Percentiles rank a stretch among this genome's conserved stretches.
Conservation (phyloP, 2,888 invertebrate genomes). For the Malthinus flaveolus region DNA sequence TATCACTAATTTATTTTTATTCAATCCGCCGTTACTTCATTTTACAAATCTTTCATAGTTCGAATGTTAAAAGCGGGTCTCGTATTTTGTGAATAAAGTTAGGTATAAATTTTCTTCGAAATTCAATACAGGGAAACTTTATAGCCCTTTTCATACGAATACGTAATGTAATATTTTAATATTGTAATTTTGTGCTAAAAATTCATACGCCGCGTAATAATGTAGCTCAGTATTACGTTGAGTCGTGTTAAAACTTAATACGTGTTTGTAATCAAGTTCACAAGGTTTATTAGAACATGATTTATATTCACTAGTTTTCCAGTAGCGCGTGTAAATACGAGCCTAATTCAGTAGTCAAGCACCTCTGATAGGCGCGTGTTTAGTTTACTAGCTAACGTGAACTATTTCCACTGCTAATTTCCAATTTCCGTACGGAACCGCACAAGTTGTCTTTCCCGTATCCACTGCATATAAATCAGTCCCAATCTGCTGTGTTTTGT, state of each 20-base stretch:
- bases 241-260: constrained; percentile 13
- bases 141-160: too few species aligned
- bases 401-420: constrained; percentile 33
- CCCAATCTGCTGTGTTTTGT: constrained; percentile 40
- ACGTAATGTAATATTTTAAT: too few species aligned
- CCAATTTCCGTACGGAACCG: constrained; percentile 38
- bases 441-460: constrained; percentile 33
- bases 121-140: too few species aligned
- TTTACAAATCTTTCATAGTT: too few species aligned
- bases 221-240: too few species aligned
- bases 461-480: constrained; percentile 40
- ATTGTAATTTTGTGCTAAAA: too few species aligned
- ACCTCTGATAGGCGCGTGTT: constrained; percentile 17
- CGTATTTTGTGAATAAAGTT: too few species aligned
- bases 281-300: constrained; percentile 16
- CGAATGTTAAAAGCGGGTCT: too few species aligned
- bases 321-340: constrained; percentile 23
- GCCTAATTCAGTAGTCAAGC: constrained; percentile 24
- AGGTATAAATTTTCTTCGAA: too few species aligned
- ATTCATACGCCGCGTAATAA: too few species aligned
- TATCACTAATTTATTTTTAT: too few species aligned
- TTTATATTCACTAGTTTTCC: constrained; percentile 19
- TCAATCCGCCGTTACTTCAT: too few species aligned
- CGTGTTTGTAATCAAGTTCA: constrained; percentile 13
- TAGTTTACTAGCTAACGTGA: constrained; percentile 28